phyloP scores from a whole-genome alignment of 2,888 invertebrate species.

The Plebejus anna region DNA sequence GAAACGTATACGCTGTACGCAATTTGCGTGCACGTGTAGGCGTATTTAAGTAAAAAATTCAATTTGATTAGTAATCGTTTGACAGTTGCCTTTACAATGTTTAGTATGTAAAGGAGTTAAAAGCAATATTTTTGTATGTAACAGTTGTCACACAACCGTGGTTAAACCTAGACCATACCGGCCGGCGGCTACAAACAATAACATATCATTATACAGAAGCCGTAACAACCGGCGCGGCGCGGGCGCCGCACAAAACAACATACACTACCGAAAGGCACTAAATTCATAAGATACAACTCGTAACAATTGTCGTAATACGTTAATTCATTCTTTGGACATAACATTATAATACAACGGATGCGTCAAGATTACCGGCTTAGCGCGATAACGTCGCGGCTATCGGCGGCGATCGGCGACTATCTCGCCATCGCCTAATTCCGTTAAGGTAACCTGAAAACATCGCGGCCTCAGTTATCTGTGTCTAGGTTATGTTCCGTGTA shows the following conservation, averaged over 20 bases:
- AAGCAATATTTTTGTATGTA: neutral
- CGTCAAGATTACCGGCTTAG: conserved; percentile 25
- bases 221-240: conserved; percentile 43
- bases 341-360: conserved; percentile 30
- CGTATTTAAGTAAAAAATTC: neutral
- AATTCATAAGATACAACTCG: conserved; percentile 75
- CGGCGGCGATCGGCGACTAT: neutral
- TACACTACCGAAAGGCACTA: conserved; percentile 68
- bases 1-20: too few species aligned
- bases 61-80: too few species aligned
- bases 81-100: too few species aligned
- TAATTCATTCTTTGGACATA: conserved; percentile 39
- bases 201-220: conserved; percentile 41
- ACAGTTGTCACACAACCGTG: neutral
- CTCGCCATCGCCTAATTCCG: neutral
- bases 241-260: conserved; percentile 53
- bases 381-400: conserved; percentile 6
- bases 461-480: neutral
- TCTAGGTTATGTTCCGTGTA: neutral
- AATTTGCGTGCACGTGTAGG: neutral
- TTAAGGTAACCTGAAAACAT: neutral
- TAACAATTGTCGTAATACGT: conserved; percentile 44
- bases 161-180: neutral
- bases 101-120: neutral
- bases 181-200: conserved; percentile 27